Evolutionary conservation across 2,888 invertebrate genomes (phyloP).

Genomic region (Caenorhabditis becei): DNA sequence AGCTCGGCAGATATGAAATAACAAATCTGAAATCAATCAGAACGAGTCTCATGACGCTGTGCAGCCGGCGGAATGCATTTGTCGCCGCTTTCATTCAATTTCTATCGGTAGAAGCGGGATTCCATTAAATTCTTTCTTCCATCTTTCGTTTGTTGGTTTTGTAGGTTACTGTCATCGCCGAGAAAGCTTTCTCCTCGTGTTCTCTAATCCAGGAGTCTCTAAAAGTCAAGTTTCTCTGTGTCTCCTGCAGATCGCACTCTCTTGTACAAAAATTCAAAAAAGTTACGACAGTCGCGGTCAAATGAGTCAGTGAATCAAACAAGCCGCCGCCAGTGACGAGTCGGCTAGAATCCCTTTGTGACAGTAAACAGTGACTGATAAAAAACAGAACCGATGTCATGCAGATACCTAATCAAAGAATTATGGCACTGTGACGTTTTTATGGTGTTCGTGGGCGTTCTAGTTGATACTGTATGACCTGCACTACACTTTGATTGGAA

Average conservation of each 20-base stretch:
- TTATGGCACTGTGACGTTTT: background rate
- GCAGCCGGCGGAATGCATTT: slow-evolving; percentile 43
- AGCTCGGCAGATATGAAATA: background rate
- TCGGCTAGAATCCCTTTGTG: slow-evolving; percentile 50
- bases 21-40: slow-evolving; percentile 29
- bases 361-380: slow-evolving; percentile 29
- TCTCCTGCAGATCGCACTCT: background rate
- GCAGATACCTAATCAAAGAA: background rate
- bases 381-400: slow-evolving; percentile 8
- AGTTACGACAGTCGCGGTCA: slow-evolving; percentile 4
- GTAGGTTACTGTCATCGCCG: slow-evolving; percentile 34
- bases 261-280: slow-evolving; percentile 2
- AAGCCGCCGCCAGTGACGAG: slow-evolving; percentile 32
- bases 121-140: slow-evolving; percentile 43
- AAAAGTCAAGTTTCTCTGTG: background rate
- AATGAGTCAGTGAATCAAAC: slow-evolving; percentile 39
- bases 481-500: too few relatives aligned
- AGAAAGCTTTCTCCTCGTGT: slow-evolving; percentile 32
- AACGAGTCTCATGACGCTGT: slow-evolving; percentile 25
- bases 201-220: background rate
- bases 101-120: slow-evolving; percentile 28
- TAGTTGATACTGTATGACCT: background rate
- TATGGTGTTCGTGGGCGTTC: background rate
- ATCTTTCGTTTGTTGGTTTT: slow-evolving; percentile 44
- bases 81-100: slow-evolving; percentile 15